Conservation (phyloP, 2,888 invertebrate genomes). For the Spisula solida region DNA sequence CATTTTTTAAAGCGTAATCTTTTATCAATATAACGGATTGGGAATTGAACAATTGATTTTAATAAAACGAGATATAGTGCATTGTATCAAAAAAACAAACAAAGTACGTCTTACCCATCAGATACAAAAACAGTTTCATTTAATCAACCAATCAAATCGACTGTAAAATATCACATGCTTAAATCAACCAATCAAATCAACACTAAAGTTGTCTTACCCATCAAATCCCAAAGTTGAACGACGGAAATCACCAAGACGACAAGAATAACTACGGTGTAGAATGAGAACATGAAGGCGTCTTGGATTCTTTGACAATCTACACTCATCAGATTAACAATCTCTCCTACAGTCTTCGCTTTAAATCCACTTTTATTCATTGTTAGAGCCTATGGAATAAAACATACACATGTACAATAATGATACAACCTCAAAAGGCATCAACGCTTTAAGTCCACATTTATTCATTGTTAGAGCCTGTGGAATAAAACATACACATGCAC, state of each 20-base stretch:
- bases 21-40: too few species aligned
- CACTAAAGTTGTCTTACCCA: constrained; percentile 44
- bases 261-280: constrained; percentile 73
- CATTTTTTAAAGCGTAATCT: too few species aligned
- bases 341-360: constrained; percentile 84
- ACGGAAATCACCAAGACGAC: constrained; percentile 53
- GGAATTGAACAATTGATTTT: too few species aligned
- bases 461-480: too few species aligned
- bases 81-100: too few species aligned
- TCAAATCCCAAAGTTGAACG: constrained; percentile 62
- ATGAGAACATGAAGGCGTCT: constrained; percentile 79
- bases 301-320: constrained; percentile 87
- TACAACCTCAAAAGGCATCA: too few species aligned
- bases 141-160: too few species aligned
- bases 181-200: too few species aligned
- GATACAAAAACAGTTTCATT: constrained; percentile 30
- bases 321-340: constrained; percentile 87
- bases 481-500: not conserved
- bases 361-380: constrained; percentile 84
- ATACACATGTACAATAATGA: too few species aligned
- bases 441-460: not conserved
- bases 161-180: too few species aligned
- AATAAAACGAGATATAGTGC: too few species aligned
- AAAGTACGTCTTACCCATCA: too few species aligned
- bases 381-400: constrained; percentile 79